Evolutionary conservation across 1,140 invertebrate genomes (phyloP).

Genomic region (Geopemphigus sp.): DNA sequence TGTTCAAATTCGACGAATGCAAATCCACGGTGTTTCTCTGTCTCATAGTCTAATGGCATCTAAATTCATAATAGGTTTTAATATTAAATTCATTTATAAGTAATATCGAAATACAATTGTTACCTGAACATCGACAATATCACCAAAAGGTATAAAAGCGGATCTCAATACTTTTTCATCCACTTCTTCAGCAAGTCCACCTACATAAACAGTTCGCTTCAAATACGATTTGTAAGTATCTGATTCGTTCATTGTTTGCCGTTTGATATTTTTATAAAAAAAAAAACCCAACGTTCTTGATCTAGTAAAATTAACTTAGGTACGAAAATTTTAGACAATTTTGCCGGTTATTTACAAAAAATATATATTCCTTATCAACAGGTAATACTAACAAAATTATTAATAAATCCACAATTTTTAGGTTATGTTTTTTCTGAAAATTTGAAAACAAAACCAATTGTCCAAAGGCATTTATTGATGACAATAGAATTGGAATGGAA

Average conservation of each 20-base stretch:
- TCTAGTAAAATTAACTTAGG: no score
- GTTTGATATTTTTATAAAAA: background rate
- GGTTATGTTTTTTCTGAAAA: no score
- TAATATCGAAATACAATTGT: background rate
- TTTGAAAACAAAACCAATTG: no score
- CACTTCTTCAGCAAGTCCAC: conserved; percentile 95
- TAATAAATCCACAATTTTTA: no score
- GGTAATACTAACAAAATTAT: no score
- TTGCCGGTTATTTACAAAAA: background rate
- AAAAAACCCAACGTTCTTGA: no score
- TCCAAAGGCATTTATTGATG: no score
- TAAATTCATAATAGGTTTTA: background rate
- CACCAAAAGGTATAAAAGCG: conserved; percentile 97
- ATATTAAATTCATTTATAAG: background rate
- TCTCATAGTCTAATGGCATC: conserved; percentile 97
- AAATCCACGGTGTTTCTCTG: conserved; percentile 94
- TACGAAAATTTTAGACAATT: no score
- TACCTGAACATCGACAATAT: conserved; percentile 88
- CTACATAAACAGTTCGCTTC: conserved; percentile 55
- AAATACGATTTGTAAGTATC: conserved; percentile 40
- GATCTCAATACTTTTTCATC: conserved; percentile 93
- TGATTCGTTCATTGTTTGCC: conserved; percentile 16
- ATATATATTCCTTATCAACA: background rate
- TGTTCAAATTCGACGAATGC: conserved; percentile 98
- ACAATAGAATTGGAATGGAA: no score